Percentiles rank a stretch among this genome's conserved stretches.
Conservation (phyloP, 2,113 vertebrate genomes). For the Paramormyrops kingsleyae region DNA sequence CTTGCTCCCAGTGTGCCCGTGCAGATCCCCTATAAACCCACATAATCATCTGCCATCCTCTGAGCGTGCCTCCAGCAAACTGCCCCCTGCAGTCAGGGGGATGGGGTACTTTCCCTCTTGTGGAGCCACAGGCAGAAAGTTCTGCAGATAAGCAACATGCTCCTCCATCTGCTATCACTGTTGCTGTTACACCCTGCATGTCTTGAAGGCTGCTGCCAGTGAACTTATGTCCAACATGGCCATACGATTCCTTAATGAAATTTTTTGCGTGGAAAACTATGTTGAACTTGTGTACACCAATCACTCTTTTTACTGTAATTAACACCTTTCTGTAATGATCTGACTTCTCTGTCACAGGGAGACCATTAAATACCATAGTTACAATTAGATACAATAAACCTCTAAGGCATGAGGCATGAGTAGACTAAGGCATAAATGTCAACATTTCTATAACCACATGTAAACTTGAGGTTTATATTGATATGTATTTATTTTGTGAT, state of each 20-base stretch:
- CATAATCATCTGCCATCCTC: not conserved
- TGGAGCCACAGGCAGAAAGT: slow-evolving; percentile 8
- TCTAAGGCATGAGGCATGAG: not conserved
- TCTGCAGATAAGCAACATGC: slow-evolving; percentile 33
- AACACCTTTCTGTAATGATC: not conserved
- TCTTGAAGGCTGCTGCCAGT: not conserved
- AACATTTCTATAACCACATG: not conserved
- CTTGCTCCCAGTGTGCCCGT: not conserved
- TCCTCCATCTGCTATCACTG: slow-evolving; percentile 35
- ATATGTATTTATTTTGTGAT: not conserved
- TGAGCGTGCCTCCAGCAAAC: not conserved
- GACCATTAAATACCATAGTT: not conserved
- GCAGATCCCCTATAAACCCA: not conserved
- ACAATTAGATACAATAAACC: not conserved
- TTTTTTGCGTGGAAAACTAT: not conserved
- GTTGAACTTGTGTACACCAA: not conserved
- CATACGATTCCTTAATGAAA: not conserved
- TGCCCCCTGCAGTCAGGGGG: not conserved
- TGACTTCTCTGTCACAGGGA: not conserved
- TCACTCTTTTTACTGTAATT: not conserved
- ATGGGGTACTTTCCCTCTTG: not conserved
- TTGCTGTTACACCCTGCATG: not conserved
- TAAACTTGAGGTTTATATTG: not conserved
- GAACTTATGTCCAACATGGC: not conserved
- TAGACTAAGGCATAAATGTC: not conserved